Percentiles rank a stretch among this genome's conserved stretches.
Evolutionary conservation across 2,888 invertebrate species (phyloP).

Genomic region (Acanthoscelides obtectus): DNA sequence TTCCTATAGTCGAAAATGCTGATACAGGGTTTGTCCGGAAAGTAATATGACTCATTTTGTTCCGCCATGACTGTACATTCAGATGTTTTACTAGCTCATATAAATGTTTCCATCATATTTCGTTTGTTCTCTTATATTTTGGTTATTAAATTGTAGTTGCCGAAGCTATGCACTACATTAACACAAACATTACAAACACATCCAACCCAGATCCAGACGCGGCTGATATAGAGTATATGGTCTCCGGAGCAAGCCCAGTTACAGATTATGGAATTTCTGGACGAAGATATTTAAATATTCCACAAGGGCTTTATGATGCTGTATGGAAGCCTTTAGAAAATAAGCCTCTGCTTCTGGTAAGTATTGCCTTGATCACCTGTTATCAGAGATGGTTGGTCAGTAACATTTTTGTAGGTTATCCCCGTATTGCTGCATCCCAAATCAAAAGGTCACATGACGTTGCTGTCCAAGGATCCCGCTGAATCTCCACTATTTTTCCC

Average conservation of each 20-base stretch:
- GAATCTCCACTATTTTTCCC: not conserved
- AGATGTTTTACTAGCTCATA: no score
- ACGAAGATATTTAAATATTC: conserved; percentile 50
- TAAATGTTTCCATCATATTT: no score
- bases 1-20: no score
- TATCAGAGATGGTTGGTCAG: not conserved
- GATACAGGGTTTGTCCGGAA: no score
- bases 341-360: not conserved
- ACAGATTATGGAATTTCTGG: conserved; percentile 35
- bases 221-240: conserved; percentile 69
- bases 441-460: not conserved
- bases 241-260: conserved; percentile 53
- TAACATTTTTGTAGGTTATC: not conserved
- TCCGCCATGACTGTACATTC: no score
- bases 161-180: conserved; percentile 56
- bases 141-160: conserved; percentile 38
- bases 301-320: conserved; percentile 39
- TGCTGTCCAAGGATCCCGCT: not conserved
- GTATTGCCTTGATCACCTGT: not conserved
- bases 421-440: not conserved
- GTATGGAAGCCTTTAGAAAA: not conserved
- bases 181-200: conserved; percentile 53
- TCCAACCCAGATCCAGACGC: conserved; percentile 48
- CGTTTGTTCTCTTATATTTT: no score
- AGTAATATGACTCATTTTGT: no score